These are phyloP conservation scores for Coregonus sp. DNA, from an alignment of 2,797 vertebrate genomes.

Conservation along the genomic window DNA sequence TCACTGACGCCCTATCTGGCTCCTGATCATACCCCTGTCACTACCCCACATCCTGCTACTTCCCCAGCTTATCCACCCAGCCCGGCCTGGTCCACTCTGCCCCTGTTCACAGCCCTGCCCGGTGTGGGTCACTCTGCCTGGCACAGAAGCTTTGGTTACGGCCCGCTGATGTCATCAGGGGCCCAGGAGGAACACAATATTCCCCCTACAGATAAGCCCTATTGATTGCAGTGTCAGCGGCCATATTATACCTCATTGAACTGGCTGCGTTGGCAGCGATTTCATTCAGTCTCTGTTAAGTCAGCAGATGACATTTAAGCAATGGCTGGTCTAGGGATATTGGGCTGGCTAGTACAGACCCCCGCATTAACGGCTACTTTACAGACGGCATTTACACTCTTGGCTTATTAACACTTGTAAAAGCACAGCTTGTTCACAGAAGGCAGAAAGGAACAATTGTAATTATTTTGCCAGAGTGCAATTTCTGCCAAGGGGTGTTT, in stretches of 20 bases:
- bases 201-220: constrained; percentile 65
- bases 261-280: constrained; percentile 43
- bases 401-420: constrained; percentile 65
- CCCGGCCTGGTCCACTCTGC: constrained; percentile 4
- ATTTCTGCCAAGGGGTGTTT: constrained; percentile 24
- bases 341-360: constrained; percentile 54
- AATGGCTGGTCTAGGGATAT: constrained; percentile 41
- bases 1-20: constrained; percentile 32
- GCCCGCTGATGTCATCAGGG: constrained; percentile 48
- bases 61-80: constrained; percentile 28
- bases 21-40: constrained; percentile 20
- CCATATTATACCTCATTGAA: constrained; percentile 69
- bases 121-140: constrained; percentile 46
- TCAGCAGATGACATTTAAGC: constrained; percentile 72
- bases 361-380: constrained; percentile 70
- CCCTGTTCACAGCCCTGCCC: constrained; percentile 13
- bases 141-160: constrained; percentile 54
- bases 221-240: constrained; percentile 76
- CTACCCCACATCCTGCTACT: not conserved
- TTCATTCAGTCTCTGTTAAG: constrained; percentile 53
- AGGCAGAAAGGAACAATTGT: constrained; percentile 49
- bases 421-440: constrained; percentile 64
- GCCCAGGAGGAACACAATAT: constrained; percentile 55
- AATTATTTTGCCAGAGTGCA: constrained; percentile 43
- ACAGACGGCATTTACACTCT: constrained; percentile 70